A percentile compares a stretch with the other conserved stretches of the same genome.
Evolutionary conservation across 1,140 invertebrate species (phyloP).

Genomic region (Diabrotica undecimpunctata): DNA sequence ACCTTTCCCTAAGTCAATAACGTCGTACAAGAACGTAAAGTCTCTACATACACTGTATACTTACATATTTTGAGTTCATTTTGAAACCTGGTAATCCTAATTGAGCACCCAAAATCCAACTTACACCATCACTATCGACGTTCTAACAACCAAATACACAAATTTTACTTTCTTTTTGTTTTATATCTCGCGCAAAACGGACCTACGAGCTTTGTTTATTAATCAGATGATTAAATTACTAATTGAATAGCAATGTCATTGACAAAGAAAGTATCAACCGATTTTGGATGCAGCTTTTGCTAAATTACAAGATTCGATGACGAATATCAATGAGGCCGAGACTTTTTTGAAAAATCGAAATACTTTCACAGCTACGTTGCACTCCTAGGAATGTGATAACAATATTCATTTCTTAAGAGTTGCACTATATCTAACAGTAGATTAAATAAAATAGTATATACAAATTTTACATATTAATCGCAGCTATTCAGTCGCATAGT

Average conservation of each 20-base stretch:
- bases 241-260: constrained; percentile 22
- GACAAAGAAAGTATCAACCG: constrained; percentile 33
- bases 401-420: too few relatives aligned
- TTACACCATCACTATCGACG: constrained; percentile 30
- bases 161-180: constrained; percentile 41
- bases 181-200: constrained; percentile 34
- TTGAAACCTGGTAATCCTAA: not conserved
- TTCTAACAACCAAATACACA: constrained; percentile 28
- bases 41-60: not conserved
- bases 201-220: constrained; percentile 27
- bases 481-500: too few relatives aligned
- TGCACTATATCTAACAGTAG: too few relatives aligned
- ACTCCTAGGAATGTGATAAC: too few relatives aligned
- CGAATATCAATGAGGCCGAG: constrained; percentile 3
- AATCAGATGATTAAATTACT: constrained; percentile 26
- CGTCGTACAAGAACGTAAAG: too few relatives aligned
- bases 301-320: constrained; percentile 8
- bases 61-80: not conserved
- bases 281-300: constrained; percentile 32
- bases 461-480: too few relatives aligned
- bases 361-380: not conserved
- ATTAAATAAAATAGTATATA: too few relatives aligned
- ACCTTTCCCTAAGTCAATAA: too few relatives aligned
- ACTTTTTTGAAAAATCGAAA: not conserved
- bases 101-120: constrained; percentile 24